Base-by-base conservation (phyloP, 2,113 vertebrate genomes). In the Heloderma charlesbogerti region DNA sequence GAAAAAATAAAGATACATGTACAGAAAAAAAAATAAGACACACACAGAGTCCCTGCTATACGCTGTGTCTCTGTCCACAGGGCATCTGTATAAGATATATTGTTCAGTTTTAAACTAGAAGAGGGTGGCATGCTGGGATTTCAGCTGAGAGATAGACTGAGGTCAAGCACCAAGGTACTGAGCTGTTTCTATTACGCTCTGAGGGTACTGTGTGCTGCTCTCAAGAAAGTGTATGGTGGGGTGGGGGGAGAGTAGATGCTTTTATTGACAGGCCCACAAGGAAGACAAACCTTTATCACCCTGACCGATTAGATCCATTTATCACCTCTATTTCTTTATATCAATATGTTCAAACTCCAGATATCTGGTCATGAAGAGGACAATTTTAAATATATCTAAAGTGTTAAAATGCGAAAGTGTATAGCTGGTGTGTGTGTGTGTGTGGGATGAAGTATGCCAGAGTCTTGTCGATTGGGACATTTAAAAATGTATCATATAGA, bases 161-260 rank as follows among this genome's bases (percentile, higher is more conserved):
- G 99, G 98, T 98, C 99, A 98, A 98, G 97, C 98, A 98, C 98
- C 98, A 98, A 98, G 98, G 98, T 99, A 98, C 99, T 97, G 98
- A 98, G 99, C 98, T 96, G 97, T 98, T 97, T 97, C 97, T 96
- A 93, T 98, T 97, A 98, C 97, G 98, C 99, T 98, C 98, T 94
- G 89, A 97, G 95, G 98, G 98, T 98, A 98, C 98, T 98, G 98
- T 98, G 98, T 98, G 98, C 95, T 98, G 98, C 99, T 98, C 98
- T 99, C 99, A 98, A 98, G 94, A 96, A 96, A 82, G 80, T 91
- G 85, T 92, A 93, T 40, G 51, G 51, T 5, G 69, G 54, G 88
- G 31, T 8, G 12, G 25, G 15, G 37, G 60, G 67, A 45, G 29
- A 45, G 37, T 25, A 72, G 27, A 6, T 29, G 45, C 25, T 54